Evolutionary conservation across 2,797 vertebrate species (phyloP), one percentile per base, ranked within the genome.

Genomic region (Sebastiscus albofasciatus): DNA sequence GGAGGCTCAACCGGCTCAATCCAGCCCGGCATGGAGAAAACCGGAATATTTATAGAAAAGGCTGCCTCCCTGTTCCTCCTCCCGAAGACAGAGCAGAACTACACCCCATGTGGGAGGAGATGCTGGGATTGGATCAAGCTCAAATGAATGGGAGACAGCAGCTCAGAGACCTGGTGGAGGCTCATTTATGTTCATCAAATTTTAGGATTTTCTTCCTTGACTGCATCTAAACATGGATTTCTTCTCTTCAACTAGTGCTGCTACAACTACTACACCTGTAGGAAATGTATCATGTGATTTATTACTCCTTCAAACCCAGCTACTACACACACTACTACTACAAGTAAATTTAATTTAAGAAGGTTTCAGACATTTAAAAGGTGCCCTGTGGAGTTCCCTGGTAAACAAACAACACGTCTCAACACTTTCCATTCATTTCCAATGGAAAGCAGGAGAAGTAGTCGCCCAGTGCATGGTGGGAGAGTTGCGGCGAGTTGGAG

Each of bases 41-140:
- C 73, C 49, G 27, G 76, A 85, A 91, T 95, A 95, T 95, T 95
- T 95, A 95, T 95, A 95, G 92, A 89, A 91, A 85, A 86, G 7
- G 67, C 83, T 80, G 85, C 90, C 89, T 92, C 89, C 85, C 82
- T 75, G 77, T 85, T 91, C 86, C 85, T 90, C 70, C 90, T 92
- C 83, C 78, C 67, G 68, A 86, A 85, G 75, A 82, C 65, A 22
- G 75, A 84, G 70, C 62, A 79, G 79, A 90, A 83, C 75, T 84
- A 82, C 86, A 87, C 80, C 86, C 84, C 84, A 20, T 77, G 84
- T 81, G 78, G 90, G 91, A 87, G 89, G 84, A 85, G 88, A 90
- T 67, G 83, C 70, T 79, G 62, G 79, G 82, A 87, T 24, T 79
- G 86, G 74, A 79, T 71, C 33, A 61, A 72, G 60, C 24, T 78